Evolutionary conservation across 2,113 vertebrate species (phyloP).

Genomic region (Charina bottae): DNA sequence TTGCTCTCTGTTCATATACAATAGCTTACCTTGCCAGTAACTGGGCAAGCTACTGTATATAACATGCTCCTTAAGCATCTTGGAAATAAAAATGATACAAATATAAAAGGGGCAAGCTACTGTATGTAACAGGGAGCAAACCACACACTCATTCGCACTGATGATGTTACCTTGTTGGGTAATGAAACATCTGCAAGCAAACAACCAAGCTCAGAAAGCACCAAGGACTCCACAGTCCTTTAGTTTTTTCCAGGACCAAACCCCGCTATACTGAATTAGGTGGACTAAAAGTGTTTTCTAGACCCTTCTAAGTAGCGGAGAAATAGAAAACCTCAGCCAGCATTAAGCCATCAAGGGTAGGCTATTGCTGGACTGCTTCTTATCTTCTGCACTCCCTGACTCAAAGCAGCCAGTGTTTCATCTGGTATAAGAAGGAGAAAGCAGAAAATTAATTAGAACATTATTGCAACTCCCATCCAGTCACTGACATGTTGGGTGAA

Average conservation of each 20-base stretch:
- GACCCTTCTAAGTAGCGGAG: background rate
- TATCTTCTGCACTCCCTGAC: background rate
- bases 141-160: background rate
- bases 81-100: too few relatives aligned
- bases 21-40: too few relatives aligned
- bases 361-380: background rate
- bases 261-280: background rate
- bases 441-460: conserved; percentile 30
- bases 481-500: conserved; percentile 6
- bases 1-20: background rate
- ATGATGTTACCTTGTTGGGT: background rate
- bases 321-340: background rate
- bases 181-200: background rate
- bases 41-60: too few relatives aligned
- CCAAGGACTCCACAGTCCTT: background rate
- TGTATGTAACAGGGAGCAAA: background rate
- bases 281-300: background rate
- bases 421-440: conserved; percentile 6
- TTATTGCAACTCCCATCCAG: background rate
- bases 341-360: background rate
- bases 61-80: too few relatives aligned
- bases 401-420: background rate
- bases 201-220: background rate
- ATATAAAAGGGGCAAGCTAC: background rate
- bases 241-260: background rate